A percentile compares a stretch with the other conserved stretches of the same genome.
Conservation (phyloP, 2,888 invertebrate species). For the Salpingus planirostris region DNA sequence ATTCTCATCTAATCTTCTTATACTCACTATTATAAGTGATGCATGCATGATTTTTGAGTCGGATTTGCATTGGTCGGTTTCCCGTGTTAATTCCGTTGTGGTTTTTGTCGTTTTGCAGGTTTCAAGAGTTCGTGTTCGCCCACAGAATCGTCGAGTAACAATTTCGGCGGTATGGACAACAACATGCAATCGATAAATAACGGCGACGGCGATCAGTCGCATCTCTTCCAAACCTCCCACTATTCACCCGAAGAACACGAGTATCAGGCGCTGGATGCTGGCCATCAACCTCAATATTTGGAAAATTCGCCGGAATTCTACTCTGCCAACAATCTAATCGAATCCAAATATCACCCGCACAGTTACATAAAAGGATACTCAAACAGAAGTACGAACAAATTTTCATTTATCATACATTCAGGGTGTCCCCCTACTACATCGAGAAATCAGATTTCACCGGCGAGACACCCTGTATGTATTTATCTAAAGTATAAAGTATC, state of each 20-base stretch:
- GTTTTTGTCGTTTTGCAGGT: slow-evolving; percentile 19
- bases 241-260: slow-evolving; percentile 52
- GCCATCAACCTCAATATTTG: slow-evolving; percentile 50
- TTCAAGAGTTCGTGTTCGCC: slow-evolving; percentile 41
- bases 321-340: slow-evolving; percentile 47
- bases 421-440: too few species aligned
- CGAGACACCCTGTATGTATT: too few species aligned
- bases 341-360: slow-evolving; percentile 61
- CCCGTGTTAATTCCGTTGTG: too few species aligned
- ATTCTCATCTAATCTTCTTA: too few species aligned
- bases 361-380: slow-evolving; percentile 62
- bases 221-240: slow-evolving; percentile 33
- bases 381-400: too few species aligned
- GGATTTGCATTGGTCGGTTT: too few species aligned
- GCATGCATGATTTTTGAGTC: too few species aligned
- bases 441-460: too few species aligned
- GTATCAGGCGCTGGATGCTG: slow-evolving; percentile 47
- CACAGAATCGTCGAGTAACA: slow-evolving; percentile 49
- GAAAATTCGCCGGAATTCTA: slow-evolving; percentile 70
- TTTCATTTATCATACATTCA: too few species aligned
- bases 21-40: too few species aligned
- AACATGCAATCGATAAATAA: slow-evolving; percentile 42
- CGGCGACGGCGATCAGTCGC: slow-evolving; percentile 31
- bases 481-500: too few species aligned
- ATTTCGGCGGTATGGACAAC: slow-evolving; percentile 43